Evolutionary conservation across 2,113 vertebrate species (phyloP).

Genomic region (Cavia aperea): DNA sequence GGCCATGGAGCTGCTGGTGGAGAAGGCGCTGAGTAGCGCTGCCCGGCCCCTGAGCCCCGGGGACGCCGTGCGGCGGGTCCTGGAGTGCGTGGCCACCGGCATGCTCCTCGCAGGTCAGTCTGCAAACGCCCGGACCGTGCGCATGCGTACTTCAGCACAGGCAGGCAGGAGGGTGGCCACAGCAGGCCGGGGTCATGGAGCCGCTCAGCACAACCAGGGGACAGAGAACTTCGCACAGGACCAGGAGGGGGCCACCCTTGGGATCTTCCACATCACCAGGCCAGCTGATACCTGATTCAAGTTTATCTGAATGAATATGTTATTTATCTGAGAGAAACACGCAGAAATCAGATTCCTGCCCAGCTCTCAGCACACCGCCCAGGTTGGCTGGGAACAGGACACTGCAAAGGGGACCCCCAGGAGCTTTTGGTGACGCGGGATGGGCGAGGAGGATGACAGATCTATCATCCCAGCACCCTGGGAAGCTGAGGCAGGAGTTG

Average conservation of each 20-base stretch:
- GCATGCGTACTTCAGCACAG: not conserved
- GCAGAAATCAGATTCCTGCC: not conserved
- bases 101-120: conserved; percentile 76
- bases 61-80: conserved; percentile 77
- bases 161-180: not conserved
- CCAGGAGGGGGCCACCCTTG: not conserved
- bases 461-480: not conserved
- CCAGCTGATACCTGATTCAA: not conserved
- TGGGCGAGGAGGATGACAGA: not conserved
- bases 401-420: fast-evolving
- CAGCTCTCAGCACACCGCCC: not conserved
- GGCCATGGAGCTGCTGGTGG: conserved; percentile 80
- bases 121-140: fast-evolving
- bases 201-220: too few species aligned
- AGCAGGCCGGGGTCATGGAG: not conserved
- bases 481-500: not conserved
- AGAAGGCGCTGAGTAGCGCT: conserved; percentile 78
- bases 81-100: conserved; percentile 80
- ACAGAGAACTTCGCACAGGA: too few species aligned
- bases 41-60: conserved; percentile 74
- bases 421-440: too few species aligned
- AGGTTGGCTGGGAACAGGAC: not conserved
- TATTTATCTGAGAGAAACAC: not conserved
- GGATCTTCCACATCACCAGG: not conserved
- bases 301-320: not conserved